These are phyloP conservation scores for Lutraria lutraria DNA, from an alignment of 2,888 invertebrate species.

Conservation along the genomic window DNA sequence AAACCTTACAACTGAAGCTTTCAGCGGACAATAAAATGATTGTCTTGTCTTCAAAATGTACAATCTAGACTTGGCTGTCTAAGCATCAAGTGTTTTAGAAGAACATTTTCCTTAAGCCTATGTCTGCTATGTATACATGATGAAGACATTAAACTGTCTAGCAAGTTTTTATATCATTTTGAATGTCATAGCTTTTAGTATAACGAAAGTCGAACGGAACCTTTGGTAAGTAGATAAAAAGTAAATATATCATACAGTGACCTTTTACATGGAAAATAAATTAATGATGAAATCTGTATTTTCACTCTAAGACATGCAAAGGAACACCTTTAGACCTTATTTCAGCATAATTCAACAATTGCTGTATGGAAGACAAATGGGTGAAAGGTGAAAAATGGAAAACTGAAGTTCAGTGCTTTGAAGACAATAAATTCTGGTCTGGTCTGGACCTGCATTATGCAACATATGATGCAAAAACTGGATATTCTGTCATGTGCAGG, in stretches of 20 bases:
- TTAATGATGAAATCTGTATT: background rate
- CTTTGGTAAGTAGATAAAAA: background rate
- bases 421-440: too few relatives aligned
- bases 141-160: constrained; percentile 17
- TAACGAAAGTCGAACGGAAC: background rate
- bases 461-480: too few relatives aligned
- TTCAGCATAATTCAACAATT: too few relatives aligned
- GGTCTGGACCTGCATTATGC: too few relatives aligned
- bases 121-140: constrained; percentile 1
- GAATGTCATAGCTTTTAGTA: background rate
- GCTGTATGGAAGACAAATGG: too few relatives aligned
- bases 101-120: background rate
- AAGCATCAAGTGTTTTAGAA: background rate
- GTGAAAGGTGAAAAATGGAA: too few relatives aligned
- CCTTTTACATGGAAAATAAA: too few relatives aligned
- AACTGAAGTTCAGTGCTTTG: too few relatives aligned
- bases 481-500: too few relatives aligned
- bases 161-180: constrained; percentile 3
- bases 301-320: background rate
- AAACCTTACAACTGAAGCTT: background rate
- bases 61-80: background rate
- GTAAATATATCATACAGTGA: background rate
- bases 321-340: background rate
- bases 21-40: background rate
- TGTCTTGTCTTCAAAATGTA: background rate